These are phyloP conservation scores for Ibycter americanus DNA, from an alignment of 2,797 vertebrate species.

Conservation along the genomic window DNA sequence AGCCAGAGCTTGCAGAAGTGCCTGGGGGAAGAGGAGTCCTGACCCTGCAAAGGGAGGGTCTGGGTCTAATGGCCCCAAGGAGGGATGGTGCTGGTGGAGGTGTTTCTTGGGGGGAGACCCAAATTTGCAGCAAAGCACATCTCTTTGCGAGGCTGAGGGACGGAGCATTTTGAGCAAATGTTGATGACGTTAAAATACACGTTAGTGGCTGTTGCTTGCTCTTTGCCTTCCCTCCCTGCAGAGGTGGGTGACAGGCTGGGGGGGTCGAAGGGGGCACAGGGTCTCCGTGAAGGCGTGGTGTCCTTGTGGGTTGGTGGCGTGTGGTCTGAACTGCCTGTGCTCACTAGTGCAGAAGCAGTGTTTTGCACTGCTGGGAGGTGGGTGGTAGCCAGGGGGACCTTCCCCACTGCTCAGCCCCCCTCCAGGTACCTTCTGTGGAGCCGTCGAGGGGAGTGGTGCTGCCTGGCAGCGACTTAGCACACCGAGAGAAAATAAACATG, in stretches of 20 bases:
- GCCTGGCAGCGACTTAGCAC: neutral
- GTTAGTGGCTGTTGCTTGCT: accelerated
- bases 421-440: neutral
- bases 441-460: neutral
- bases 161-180: neutral
- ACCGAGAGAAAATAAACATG: neutral
- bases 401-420: neutral
- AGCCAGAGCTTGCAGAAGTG: neutral
- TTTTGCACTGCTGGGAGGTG: neutral
- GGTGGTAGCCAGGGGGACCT: neutral
- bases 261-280: neutral
- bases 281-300: neutral
- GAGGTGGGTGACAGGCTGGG: neutral
- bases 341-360: neutral
- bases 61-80: no score
- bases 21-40: neutral
- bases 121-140: neutral
- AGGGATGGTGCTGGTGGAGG: neutral
- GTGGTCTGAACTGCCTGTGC: neutral
- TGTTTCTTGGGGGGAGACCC: neutral
- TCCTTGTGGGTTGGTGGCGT: neutral
- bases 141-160: neutral
- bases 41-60: no score
- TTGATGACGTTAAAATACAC: neutral
- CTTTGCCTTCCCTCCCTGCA: neutral